Conservation (phyloP, 2,888 invertebrate species). For the Leptopilina myrica region DNA sequence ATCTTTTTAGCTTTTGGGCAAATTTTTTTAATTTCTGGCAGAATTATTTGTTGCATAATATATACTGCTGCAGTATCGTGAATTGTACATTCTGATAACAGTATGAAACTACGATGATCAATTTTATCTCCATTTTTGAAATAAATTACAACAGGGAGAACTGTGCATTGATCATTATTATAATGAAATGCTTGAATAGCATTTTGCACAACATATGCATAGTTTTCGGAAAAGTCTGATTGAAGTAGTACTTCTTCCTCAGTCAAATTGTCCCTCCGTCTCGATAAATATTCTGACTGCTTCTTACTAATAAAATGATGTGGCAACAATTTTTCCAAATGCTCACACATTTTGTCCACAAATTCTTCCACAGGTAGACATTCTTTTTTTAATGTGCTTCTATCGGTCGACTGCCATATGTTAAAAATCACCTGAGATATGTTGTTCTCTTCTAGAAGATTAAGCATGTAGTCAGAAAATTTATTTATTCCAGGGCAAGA, state of each 20-base stretch:
- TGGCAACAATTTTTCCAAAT: constrained; percentile 39
- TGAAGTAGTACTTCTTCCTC: constrained; percentile 41
- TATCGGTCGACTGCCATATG: constrained; percentile 43
- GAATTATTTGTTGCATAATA: constrained; percentile 42
- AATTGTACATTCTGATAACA: constrained; percentile 48
- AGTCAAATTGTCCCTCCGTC: constrained; percentile 32
- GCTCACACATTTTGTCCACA: constrained; percentile 1
- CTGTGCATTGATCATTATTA: constrained; percentile 52
- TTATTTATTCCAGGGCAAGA: constrained; percentile 39
- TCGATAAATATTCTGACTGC: constrained; percentile 32
- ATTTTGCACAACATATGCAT: constrained; percentile 44
- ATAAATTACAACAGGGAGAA: constrained; percentile 52
- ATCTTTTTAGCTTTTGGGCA: not conserved
- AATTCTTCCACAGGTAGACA: constrained; percentile 39
- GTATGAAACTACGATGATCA: constrained; percentile 46
- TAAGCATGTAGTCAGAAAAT: constrained; percentile 34
- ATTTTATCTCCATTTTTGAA: constrained; percentile 44
- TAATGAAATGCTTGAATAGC: constrained; percentile 53
- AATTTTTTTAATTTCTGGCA: constrained; percentile 10
- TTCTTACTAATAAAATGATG: constrained; percentile 43
- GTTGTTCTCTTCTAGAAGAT: constrained; percentile 35
- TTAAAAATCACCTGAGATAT: constrained; percentile 41
- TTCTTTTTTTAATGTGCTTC: constrained; percentile 38
- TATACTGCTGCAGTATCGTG: constrained; percentile 52
- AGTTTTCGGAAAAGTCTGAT: constrained; percentile 43